Percentiles rank a stretch among this genome's conserved stretches.
Conservation (phyloP, 2,113 vertebrate species). For the Murina feae region DNA sequence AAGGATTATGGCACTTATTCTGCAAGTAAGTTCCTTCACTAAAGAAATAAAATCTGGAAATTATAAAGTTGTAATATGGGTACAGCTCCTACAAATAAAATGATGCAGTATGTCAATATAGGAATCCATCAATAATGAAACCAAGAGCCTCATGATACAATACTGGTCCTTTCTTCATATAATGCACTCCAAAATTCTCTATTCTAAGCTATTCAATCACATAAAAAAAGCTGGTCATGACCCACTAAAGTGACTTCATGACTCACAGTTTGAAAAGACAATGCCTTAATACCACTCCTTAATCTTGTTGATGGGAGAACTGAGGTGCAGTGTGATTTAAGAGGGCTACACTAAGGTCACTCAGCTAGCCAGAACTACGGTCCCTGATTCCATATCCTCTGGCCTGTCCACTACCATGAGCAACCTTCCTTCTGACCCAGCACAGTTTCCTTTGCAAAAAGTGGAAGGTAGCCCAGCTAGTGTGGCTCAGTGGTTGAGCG, state of each 20-base stretch:
- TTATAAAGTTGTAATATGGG: not conserved
- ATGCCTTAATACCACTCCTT: not conserved
- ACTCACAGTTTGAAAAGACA: not conserved
- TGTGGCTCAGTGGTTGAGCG: too few relatives aligned
- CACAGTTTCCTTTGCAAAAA: not conserved
- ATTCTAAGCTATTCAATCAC: not conserved
- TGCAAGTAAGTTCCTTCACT: not conserved
- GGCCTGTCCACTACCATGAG: not conserved
- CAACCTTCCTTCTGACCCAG: not conserved
- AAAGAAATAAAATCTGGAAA: constrained; percentile 36
- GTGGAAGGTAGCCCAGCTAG: not conserved
- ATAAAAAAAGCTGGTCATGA: not conserved
- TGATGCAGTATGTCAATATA: not conserved
- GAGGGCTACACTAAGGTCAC: not conserved
- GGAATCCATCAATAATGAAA: not conserved
- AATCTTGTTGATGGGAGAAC: not conserved
- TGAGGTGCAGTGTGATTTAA: not conserved
- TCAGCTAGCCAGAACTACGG: not conserved
- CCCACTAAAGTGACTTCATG: not conserved
- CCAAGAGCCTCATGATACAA: not conserved
- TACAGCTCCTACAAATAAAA: not conserved
- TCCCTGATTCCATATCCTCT: not conserved
- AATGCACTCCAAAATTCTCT: not conserved
- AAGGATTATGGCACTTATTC: not conserved
- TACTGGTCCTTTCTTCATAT: not conserved